These are phyloP conservation scores for Syngnathus acus DNA, from an alignment of 2,797 vertebrate genomes.

Conservation along the genomic window DNA sequence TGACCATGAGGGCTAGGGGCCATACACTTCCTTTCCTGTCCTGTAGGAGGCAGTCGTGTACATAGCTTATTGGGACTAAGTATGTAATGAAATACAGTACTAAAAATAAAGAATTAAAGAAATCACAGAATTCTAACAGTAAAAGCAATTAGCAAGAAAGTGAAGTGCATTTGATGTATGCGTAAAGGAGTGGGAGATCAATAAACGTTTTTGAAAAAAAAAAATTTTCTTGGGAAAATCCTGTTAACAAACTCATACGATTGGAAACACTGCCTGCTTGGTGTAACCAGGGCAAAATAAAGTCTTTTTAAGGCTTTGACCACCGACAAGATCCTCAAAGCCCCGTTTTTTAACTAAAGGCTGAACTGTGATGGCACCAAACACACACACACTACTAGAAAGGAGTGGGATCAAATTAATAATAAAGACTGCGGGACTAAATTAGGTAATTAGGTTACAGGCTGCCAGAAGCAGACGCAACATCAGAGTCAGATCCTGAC, in stretches of 20 bases:
- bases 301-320: not conserved
- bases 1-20: no score
- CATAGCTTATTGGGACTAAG: no score
- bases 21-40: no score
- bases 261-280: not conserved
- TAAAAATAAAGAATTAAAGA: no score
- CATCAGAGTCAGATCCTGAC: conserved; percentile 1
- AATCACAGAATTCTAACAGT: no score
- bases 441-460: conserved; percentile 53
- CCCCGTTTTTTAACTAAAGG: conserved; percentile 8
- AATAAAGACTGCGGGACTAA: conserved; percentile 53
- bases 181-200: no score
- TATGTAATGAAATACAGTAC: no score
- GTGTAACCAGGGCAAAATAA: not conserved
- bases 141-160: no score
- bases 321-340: conserved; percentile 1
- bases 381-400: not conserved
- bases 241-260: not conserved
- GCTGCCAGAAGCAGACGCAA: conserved; percentile 1
- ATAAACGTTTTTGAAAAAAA: no score
- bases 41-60: no score
- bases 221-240: not conserved
- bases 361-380: conserved; percentile 4
- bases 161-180: no score
- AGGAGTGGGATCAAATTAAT: conserved; percentile 35